Evolutionary conservation across 2,797 vertebrate genomes (phyloP), one percentile per base, ranked within the genome.

Genomic region (Danio albolineatus): DNA sequence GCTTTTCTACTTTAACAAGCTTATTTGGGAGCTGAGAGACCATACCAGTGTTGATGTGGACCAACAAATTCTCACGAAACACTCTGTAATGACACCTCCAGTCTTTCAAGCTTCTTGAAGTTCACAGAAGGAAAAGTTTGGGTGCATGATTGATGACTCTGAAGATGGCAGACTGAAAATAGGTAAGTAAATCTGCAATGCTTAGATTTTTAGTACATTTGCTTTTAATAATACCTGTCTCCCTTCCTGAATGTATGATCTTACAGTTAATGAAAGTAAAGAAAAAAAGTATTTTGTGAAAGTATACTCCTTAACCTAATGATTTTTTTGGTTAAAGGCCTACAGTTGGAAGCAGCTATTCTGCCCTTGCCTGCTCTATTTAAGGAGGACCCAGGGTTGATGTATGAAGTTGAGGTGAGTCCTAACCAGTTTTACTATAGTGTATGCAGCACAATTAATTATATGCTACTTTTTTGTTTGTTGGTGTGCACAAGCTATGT

Each of bases 341-440:
- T 61, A 61, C 59, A 61, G 59, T 61, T 61, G 59, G 59, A 61
- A 61, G 14, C 59, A 61, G 59, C 36, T 10, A n/a, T 61, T 61
- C 36, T 39, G 59, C 59, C 57, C 17, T 57, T 57, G 54, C 17
- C 54, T 57, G 19, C 54, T 19, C 54, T 57, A 54, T 21, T 57
- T 19, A 57, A 57, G 17, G 19, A 57, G 54, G 54, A 57, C 54
- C 19, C 19, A 5, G 19, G 19, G 17, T 43, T 56, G 17, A 17
- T 57, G 19, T 57, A 5, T 21, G 19, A 28, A 57, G 54, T 28
- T 57, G 54, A 57, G 54, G 54, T 57, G 19, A 10, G 54, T 54
- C 54, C 21, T 57, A 54, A 57, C 57, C 19, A n/a, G 2, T n/a
- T n/a, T 49, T 48, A 49, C 2, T 14, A 49, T 10, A 14, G 14